Evolutionary conservation across 2,113 vertebrate genomes (phyloP), one percentile per base, ranked within the genome.

Genomic region (Callopanchax toddi): DNA sequence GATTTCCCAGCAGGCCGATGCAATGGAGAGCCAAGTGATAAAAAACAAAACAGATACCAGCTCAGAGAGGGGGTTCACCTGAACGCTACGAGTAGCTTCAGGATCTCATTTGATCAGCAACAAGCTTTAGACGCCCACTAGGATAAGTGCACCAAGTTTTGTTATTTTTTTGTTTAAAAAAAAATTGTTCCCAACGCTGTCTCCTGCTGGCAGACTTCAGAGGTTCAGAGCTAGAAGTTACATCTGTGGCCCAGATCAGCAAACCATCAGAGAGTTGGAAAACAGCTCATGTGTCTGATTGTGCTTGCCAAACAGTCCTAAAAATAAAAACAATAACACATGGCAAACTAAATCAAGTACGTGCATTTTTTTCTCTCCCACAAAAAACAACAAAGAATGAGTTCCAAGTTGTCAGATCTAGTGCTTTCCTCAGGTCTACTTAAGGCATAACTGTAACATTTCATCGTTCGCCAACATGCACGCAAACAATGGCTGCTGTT

Each of bases 131-230:
- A 58, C 57, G 42, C 58, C 25, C 45, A 44, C 25, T 7, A 49
- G 18, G 60, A 13, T 44, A 75, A 79, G 52, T 63, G 72, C 42
- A 50, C 67, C 39, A 13, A 34, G 29, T 32, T 32, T n/a, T n/a
- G 3, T 58, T 49, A 60, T 40, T 32, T 50, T 51, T 18, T 11
- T 37, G 36, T 37, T 17, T 18, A 44, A 26, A 39, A 18, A 11
- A 44, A 43, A 16, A 5, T 79, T 85, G 82, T 81, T 88, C 81
- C 77, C 77, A 63, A 67, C 46, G 48, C 52, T 21, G 62, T 70
- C 55, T 70, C 66, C 20, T 22, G 56, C 25, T 60, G 22, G 55
- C 67, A 56, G 45, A 67, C 48, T 42, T 53, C 23, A 63, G 50
- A 71, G 71, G 68, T 44, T 10, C 37, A 58, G n/a, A n/a, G 50